These are phyloP conservation scores for Rhingia campestris DNA, from an alignment of 2,888 invertebrate species.

Conservation along the genomic window DNA sequence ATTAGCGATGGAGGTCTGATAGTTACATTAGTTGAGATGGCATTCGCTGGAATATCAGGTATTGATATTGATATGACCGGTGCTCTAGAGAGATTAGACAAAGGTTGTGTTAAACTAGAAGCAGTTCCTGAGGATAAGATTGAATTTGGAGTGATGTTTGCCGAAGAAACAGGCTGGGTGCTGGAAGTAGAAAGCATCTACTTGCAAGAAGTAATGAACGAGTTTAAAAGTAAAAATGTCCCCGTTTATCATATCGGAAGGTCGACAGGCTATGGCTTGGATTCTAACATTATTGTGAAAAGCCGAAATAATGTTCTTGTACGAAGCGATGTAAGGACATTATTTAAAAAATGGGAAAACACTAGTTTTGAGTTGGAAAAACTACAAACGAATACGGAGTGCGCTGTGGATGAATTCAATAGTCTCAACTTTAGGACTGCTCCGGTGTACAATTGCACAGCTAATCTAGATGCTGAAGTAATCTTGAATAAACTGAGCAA, in stretches of 20 bases:
- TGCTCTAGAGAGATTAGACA: constrained; percentile 77
- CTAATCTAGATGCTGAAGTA: constrained; percentile 86
- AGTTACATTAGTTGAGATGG: constrained; percentile 96
- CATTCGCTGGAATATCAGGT: constrained; percentile 95
- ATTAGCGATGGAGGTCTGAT: constrained; percentile 98
- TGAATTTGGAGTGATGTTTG: constrained; percentile 88
- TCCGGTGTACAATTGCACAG: constrained; percentile 89
- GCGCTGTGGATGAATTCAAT: constrained; percentile 91
- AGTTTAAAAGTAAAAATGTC: constrained; percentile 86
- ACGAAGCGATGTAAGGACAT: constrained; percentile 85
- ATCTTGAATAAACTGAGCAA: constrained; percentile 80
- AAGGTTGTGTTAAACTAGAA: constrained; percentile 74
- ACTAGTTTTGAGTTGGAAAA: constrained; percentile 95
- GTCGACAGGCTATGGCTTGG: constrained; percentile 87
- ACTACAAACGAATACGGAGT: constrained; percentile 91
- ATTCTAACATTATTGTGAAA: constrained; percentile 78
- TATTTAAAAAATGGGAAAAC: constrained; percentile 96
- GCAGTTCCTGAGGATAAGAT: constrained; percentile 82
- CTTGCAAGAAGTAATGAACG: constrained; percentile 85
- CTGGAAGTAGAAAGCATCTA: constrained; percentile 87
- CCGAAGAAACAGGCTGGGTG: constrained; percentile 94
- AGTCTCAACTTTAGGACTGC: constrained; percentile 87
- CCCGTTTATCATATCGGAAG: constrained; percentile 88
- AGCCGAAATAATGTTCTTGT: constrained; percentile 82
- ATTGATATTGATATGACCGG: constrained; percentile 86